phyloP scores from a whole-genome alignment of 2,888 invertebrate genomes.

The Noctua comes region DNA sequence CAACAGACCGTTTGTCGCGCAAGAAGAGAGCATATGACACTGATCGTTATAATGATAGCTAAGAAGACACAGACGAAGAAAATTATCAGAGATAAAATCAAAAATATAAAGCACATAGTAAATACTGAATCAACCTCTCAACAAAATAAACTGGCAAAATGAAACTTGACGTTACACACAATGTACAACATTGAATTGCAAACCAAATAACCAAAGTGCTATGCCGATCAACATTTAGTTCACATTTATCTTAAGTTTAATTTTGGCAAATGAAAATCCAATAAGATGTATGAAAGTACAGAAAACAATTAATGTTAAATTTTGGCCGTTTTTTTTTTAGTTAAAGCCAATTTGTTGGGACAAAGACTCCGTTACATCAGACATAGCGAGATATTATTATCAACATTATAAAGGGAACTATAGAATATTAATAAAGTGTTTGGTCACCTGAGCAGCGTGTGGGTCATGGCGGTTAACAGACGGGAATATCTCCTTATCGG shows the following conservation, averaged over 20 bases:
- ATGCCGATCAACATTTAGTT: constrained; percentile 82
- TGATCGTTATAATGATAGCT: constrained; percentile 87
- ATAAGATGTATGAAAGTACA: constrained; percentile 55
- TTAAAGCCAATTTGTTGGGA: constrained; percentile 58
- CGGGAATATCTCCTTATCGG: constrained; percentile 96
- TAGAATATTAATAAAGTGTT: constrained; percentile 71
- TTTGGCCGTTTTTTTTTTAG: constrained; percentile 35
- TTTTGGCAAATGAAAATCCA: constrained; percentile 53
- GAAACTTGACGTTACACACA: constrained; percentile 85
- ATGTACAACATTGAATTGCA: constrained; percentile 89
- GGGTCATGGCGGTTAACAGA: constrained; percentile 89
- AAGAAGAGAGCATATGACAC: constrained; percentile 87
- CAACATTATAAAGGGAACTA: constrained; percentile 55
- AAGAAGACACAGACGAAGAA: constrained; percentile 88
- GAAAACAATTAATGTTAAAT: constrained; percentile 41
- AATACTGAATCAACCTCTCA: constrained; percentile 81
- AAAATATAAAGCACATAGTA: constrained; percentile 85
- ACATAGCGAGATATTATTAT: constrained; percentile 57
- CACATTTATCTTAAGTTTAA: constrained; percentile 54
- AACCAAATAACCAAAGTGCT: constrained; percentile 87
- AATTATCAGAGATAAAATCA: constrained; percentile 81
- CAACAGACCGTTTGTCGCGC: constrained; percentile 79
- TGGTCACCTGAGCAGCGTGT: constrained; percentile 91
- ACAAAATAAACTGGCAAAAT: constrained; percentile 84
- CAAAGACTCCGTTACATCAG: constrained; percentile 55